Percentiles rank a stretch among this genome's conserved stretches.
phyloP scores from a whole-genome alignment of 92 coral and sea anemone genomes.

The Heteractis magnifica region DNA sequence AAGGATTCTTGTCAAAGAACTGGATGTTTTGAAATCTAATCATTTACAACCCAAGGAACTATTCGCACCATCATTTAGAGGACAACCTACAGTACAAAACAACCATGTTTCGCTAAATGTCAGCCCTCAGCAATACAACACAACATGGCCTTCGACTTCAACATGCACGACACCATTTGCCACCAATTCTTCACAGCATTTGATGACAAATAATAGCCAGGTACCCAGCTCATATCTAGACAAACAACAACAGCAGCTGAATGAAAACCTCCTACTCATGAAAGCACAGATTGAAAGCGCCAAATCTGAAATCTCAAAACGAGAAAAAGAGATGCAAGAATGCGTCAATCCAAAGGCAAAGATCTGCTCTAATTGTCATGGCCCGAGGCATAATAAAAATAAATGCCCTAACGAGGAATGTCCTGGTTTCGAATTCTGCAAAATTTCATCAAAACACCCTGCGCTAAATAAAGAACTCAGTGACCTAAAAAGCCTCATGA shows the following conservation, averaged over 20 bases:
- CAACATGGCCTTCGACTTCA: not conserved
- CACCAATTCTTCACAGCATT: not conserved
- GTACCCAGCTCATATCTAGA: not conserved
- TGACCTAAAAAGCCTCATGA: slow-evolving; percentile 22
- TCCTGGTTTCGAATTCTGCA: slow-evolving; percentile 22
- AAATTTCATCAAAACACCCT: slow-evolving; percentile 12
- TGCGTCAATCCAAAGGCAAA: slow-evolving; percentile 8
- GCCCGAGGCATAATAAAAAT: slow-evolving; percentile 31
- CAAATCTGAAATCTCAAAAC: slow-evolving; percentile 11
- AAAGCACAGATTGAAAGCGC: slow-evolving; percentile 33
- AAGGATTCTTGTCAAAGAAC: slow-evolving; percentile 6
- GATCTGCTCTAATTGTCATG: slow-evolving; percentile 36
- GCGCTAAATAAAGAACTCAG: slow-evolving; percentile 15
- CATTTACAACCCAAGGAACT: not conserved
- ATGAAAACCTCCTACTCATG: slow-evolving; percentile 28
- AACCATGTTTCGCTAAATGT: slow-evolving; percentile 2
- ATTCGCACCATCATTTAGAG: slow-evolving; percentile 3
- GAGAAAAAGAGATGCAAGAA: slow-evolving; percentile 15
- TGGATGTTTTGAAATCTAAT: slow-evolving; percentile 8
- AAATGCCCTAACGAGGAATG: slow-evolving; percentile 22
- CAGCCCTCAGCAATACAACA: slow-evolving; percentile 15
- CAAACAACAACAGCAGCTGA: slow-evolving; percentile 3
- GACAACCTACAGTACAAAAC: slow-evolving; percentile 7
- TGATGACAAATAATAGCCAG: not conserved
- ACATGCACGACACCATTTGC: not conserved